phyloP scores from a whole-genome alignment of 2,113 vertebrate genomes.

The Callospermophilus lateralis region DNA sequence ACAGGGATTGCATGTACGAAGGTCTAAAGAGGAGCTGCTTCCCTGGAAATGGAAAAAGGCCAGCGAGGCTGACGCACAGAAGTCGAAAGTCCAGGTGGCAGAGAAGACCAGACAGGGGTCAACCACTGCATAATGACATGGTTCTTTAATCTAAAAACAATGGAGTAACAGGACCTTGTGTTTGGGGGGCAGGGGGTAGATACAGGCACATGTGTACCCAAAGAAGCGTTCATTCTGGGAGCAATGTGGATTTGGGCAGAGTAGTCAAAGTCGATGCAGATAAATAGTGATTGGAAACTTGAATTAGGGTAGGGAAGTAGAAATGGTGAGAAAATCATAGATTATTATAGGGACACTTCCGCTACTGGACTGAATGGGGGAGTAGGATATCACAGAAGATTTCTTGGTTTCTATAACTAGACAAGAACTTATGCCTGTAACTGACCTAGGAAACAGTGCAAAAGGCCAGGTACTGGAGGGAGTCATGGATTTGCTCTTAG shows the following conservation, averaged over 20 bases:
- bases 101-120: not conserved
- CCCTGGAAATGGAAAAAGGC: not conserved
- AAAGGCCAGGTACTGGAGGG: not conserved
- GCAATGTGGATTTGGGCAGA: not conserved
- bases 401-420: not conserved
- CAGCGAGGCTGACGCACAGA: not conserved
- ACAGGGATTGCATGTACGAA: not conserved
- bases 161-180: not conserved
- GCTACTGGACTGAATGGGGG: not conserved
- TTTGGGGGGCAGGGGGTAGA: no score
- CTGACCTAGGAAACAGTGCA: not conserved
- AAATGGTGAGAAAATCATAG: not conserved
- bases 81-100: not conserved
- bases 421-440: not conserved
- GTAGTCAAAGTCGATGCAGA: not conserved
- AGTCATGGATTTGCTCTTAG: not conserved
- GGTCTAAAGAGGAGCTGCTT: not conserved
- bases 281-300: not conserved
- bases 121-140: not conserved
- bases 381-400: not conserved
- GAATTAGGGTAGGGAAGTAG: not conserved
- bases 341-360: not conserved
- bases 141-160: constrained; percentile 3
- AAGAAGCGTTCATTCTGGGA: not conserved
- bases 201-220: no score